Evolutionary conservation across 64 coral and sea anemone genomes (phyloP), one percentile per base, ranked within the genome.

Genomic region (Platygyra sinensis): DNA sequence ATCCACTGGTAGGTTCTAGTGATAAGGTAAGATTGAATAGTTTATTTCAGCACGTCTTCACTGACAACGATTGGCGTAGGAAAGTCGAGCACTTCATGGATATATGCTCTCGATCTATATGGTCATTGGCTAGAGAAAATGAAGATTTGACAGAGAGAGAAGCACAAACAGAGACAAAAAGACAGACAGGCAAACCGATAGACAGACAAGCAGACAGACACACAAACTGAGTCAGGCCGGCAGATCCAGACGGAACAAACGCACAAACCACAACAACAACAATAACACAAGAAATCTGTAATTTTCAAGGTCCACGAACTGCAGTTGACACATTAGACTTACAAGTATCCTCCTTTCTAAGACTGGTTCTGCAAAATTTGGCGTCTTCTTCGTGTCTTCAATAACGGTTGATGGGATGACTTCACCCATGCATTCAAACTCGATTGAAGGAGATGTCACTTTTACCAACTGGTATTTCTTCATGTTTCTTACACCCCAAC

Each of bases 401-500:
- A 96, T 90, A 19, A 84, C 61, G 25, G 77, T 75, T 50, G 95
- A 96, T 8, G 77, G 57, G 11, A 74, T 79, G 50, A 96, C 22
- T 13, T 73, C 16, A 14, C 95, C 95, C 49, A 89, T 91, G 49
- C 95, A 96, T 67, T 96, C 95, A 27, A 96, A 93, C 91, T 96
- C 95, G 25, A 96, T 89, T 33, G 76, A 60, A 30, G 95, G 95
- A 75, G 95, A 96, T 2, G 95, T 90, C 22, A 96, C 95, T 52
- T 90, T 96, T 9, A 88, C 75, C 77, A 96, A 63, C 29, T 94
- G 91, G 30, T 87, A 96, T 30, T 91, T 96, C 72, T 93, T 94
- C 95, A 96, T 96, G 76, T 96, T 96, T 16, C 95, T 86, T 28
- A 96, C 95, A 33, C 95, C 95, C 95, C 95, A 96, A 72, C 91